Conservation (phyloP, 2,888 invertebrate genomes). For the Rhogogaster chlorosoma region DNA sequence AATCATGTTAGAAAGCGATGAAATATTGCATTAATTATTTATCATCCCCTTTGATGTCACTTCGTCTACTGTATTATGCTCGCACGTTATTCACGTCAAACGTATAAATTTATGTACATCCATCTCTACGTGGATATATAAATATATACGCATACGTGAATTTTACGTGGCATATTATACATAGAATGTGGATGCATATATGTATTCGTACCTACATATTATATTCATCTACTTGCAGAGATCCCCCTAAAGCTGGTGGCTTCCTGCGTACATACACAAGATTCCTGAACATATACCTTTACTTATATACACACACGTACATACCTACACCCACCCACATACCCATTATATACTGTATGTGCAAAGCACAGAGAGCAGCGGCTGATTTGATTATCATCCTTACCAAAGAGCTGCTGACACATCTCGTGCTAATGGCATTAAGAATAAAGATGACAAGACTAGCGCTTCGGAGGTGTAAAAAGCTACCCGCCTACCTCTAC, state of each 20-base stretch:
- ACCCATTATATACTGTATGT: conserved; percentile 37
- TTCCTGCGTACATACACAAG: background rate
- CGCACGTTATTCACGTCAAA: background rate
- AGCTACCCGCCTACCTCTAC: background rate
- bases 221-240: conserved; percentile 5
- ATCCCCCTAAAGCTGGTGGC: conserved; percentile 28
- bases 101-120: conserved; percentile 7
- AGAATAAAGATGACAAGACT: conserved; percentile 48
- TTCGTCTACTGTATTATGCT: background rate
- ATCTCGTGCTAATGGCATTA: conserved; percentile 46
- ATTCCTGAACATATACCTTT: background rate
- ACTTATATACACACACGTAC: background rate
- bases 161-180: background rate
- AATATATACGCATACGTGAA: background rate
- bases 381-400: conserved; percentile 50
- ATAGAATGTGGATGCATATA: background rate
- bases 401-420: conserved; percentile 50
- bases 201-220: conserved; percentile 1
- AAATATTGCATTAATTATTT: background rate
- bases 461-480: conserved; percentile 35
- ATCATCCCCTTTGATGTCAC: background rate
- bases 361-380: conserved; percentile 26
- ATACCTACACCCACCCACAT: background rate
- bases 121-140: background rate
- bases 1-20: background rate